Percentiles rank a stretch among this genome's conserved stretches.
Conservation (phyloP, 1,140 invertebrate species). For the Globodera ellingtonae region DNA sequence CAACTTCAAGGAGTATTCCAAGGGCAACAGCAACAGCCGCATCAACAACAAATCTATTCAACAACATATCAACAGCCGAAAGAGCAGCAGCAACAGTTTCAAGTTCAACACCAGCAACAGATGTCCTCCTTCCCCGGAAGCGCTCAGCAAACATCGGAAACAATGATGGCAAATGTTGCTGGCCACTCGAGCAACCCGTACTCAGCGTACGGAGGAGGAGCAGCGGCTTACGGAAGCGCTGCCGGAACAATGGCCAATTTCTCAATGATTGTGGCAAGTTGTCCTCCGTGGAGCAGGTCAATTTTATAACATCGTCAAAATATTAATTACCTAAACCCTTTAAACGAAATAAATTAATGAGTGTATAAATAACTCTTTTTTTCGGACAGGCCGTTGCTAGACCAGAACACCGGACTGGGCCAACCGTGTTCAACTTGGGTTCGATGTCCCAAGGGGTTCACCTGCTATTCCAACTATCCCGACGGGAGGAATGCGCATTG, state of each 20-base stretch:
- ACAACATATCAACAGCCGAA: slow-evolving; percentile 13
- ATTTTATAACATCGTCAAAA: too few species aligned
- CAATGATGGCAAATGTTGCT: not conserved
- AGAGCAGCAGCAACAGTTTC: slow-evolving; percentile 10
- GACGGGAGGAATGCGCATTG: slow-evolving; percentile 54
- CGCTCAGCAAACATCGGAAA: not conserved
- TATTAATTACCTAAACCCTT: too few species aligned
- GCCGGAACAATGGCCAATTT: not conserved
- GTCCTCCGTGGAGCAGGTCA: slow-evolving; percentile 43
- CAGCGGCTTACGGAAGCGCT: not conserved
- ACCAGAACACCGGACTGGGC: slow-evolving; percentile 35
- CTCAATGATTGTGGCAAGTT: slow-evolving; percentile 44
- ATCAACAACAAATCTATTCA: slow-evolving; percentile 20
- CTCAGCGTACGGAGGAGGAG: not conserved
- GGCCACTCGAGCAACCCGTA: not conserved
- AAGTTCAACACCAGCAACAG: not conserved
- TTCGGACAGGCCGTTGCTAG: slow-evolving; percentile 35
- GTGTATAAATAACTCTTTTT: not conserved
- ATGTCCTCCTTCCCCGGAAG: not conserved
- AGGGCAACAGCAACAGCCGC: slow-evolving; percentile 31
- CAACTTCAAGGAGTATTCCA: slow-evolving; percentile 18
- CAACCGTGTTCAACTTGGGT: slow-evolving; percentile 54
- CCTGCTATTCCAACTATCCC: slow-evolving; percentile 54
- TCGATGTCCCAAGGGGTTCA: slow-evolving; percentile 49
- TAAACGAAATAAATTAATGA: not conserved